These are phyloP conservation scores for Blennius ocellaris DNA, from an alignment of 2,113 vertebrate genomes.

Conservation along the genomic window DNA sequence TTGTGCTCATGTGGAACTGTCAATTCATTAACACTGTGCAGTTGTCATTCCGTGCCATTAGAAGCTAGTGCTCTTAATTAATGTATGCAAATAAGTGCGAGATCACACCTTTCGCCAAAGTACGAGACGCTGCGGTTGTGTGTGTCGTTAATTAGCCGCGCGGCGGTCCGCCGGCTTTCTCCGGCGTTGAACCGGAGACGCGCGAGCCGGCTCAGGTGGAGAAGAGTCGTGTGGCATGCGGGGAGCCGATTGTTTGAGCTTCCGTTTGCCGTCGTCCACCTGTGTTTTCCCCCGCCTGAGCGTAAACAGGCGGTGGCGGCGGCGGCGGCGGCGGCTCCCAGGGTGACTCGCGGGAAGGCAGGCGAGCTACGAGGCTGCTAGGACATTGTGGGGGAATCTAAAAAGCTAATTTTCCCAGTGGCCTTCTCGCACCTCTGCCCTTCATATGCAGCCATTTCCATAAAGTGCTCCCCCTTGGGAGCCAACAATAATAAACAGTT, in stretches of 20 bases:
- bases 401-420: conserved; percentile 78
- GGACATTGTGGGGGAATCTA: conserved; percentile 66
- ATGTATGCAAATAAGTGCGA: conserved; percentile 75
- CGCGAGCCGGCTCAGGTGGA: conserved; percentile 11
- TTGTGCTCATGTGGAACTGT: conserved; percentile 41
- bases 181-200: conserved; percentile 55
- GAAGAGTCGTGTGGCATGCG: conserved; percentile 18
- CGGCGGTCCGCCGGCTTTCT: conserved; percentile 31
- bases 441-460: conserved; percentile 78
- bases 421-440: conserved; percentile 74
- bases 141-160: conserved; percentile 55
- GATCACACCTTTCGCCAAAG: conserved; percentile 68
- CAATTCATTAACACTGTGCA: conserved; percentile 56
- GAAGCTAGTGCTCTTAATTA: conserved; percentile 68
- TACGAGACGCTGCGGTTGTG: conserved; percentile 48
- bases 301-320: conserved; percentile 57
- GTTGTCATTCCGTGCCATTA: conserved; percentile 63
- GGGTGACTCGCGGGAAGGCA: conserved; percentile 48
- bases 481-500: conserved; percentile 83
- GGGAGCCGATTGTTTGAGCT: neutral
- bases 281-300: conserved; percentile 28
- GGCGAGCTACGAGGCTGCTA: conserved; percentile 42
- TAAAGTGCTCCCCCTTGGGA: conserved; percentile 79
- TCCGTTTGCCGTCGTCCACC: too few relatives aligned
- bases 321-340: conserved; percentile 15